phyloP scores from a whole-genome alignment of 2,113 vertebrate genomes.

The Mesembrinibis cayennensis region DNA sequence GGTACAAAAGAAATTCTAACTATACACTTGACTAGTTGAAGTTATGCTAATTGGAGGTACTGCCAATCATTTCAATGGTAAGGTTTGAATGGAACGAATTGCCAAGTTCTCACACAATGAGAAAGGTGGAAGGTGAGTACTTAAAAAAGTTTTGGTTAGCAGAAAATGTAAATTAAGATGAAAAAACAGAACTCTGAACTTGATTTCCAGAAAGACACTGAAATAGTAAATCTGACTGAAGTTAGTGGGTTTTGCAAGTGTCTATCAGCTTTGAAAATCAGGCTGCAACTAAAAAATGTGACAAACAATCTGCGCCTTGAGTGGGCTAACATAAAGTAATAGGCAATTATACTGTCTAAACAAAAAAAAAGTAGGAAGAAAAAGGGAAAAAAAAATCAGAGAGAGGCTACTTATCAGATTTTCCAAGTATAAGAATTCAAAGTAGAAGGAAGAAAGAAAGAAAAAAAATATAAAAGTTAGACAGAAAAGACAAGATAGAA shows the following conservation, averaged over 20 bases:
- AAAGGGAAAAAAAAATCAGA: neutral
- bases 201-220: neutral
- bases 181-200: neutral
- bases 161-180: neutral
- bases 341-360: neutral
- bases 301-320: neutral
- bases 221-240: neutral
- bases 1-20: slow-evolving; percentile 21
- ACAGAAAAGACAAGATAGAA: neutral
- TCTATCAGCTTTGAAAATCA: neutral
- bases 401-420: neutral
- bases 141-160: neutral
- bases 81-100: slow-evolving; percentile 13
- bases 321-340: neutral
- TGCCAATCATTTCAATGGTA: slow-evolving; percentile 40
- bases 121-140: slow-evolving; percentile 15
- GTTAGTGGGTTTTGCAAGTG: neutral
- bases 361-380: neutral
- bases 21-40: slow-evolving; percentile 36
- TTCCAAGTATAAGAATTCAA: neutral
- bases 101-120: neutral
- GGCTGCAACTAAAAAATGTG: neutral
- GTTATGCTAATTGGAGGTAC: slow-evolving; percentile 61
- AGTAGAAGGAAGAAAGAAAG: neutral
- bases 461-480: neutral